Evolutionary conservation across 2,888 invertebrate genomes (phyloP).

Genomic region (Luperina testacea): DNA sequence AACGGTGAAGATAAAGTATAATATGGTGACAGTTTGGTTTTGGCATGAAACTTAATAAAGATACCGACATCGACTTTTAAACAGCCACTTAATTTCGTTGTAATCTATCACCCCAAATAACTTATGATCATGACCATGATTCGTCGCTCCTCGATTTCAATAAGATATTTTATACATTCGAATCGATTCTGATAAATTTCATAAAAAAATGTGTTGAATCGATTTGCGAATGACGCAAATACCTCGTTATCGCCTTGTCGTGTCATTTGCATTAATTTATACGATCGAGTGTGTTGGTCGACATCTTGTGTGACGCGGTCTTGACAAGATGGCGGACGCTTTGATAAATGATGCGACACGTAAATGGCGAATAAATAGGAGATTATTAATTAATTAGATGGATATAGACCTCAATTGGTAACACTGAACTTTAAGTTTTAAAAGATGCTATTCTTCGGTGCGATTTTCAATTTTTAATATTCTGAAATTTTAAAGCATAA

Average conservation of each 20-base stretch:
- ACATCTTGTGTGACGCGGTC: conserved; percentile 75
- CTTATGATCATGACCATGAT: conserved; percentile 21
- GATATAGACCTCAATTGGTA: background rate
- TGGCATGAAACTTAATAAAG: conserved; percentile 19
- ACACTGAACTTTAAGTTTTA: background rate
- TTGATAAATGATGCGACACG: conserved; percentile 37
- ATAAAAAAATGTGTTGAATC: conserved; percentile 73
- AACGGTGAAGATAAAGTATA: conserved; percentile 26
- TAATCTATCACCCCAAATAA: conserved; percentile 40
- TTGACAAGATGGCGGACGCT: conserved; percentile 64
- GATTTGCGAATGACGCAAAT: conserved; percentile 81
- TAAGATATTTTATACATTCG: conserved; percentile 73
- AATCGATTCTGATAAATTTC: conserved; percentile 66
- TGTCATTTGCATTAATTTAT: conserved; percentile 82
- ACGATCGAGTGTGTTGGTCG: conserved; percentile 76
- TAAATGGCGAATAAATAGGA: conserved; percentile 34
- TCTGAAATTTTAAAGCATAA: too few relatives aligned
- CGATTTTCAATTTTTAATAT: background rate
- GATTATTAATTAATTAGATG: background rate
- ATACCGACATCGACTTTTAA: conserved; percentile 30
- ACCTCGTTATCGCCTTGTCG: conserved; percentile 71
- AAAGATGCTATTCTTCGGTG: background rate
- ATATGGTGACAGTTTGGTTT: conserved; percentile 39
- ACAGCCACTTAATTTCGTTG: conserved; percentile 26
- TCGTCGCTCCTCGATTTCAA: conserved; percentile 67